phyloP scores from a whole-genome alignment of 2,797 vertebrate species.

The Xenopus petersii region DNA sequence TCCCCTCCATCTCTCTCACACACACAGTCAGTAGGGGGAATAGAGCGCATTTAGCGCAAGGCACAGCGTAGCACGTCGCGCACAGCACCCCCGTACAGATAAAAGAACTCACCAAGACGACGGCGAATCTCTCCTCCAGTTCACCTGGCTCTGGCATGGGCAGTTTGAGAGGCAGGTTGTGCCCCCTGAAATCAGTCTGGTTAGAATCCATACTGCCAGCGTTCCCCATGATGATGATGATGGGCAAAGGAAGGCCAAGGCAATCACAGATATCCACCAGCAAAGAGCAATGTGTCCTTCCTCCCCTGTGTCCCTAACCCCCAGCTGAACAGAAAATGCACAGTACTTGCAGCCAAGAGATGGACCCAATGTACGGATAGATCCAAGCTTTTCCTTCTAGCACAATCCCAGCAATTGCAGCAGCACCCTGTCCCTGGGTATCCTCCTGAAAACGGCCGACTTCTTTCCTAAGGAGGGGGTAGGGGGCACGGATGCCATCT shows the following conservation, averaged over 20 bases:
- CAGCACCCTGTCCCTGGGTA: slow-evolving; percentile 53
- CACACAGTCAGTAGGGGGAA: no score
- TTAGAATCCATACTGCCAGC: slow-evolving; percentile 92
- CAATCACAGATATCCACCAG: slow-evolving; percentile 19
- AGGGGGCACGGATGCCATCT: slow-evolving; percentile 60
- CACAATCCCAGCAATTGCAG: slow-evolving; percentile 58
- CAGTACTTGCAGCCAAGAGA: slow-evolving; percentile 51
- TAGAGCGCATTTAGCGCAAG: no score
- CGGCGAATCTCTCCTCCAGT: slow-evolving; percentile 90
- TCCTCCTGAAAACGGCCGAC: slow-evolving; percentile 46
- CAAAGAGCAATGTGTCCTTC: slow-evolving; percentile 12
- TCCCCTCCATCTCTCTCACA: background rate
- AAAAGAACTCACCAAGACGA: slow-evolving; percentile 85
- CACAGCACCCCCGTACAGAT: background rate
- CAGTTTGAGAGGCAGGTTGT: slow-evolving; percentile 86
- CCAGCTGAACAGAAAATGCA: slow-evolving; percentile 21
- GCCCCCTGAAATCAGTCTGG: slow-evolving; percentile 84
- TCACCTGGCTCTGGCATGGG: slow-evolving; percentile 93
- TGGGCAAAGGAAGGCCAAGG: slow-evolving; percentile 32
- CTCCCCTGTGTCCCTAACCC: slow-evolving; percentile 12
- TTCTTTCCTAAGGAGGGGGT: slow-evolving; percentile 44
- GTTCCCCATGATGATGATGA: slow-evolving; percentile 74
- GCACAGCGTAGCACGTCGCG: background rate
- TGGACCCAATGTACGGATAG: slow-evolving; percentile 29
- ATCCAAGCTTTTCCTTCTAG: slow-evolving; percentile 54